phyloP scores from a whole-genome alignment of 2,888 invertebrate genomes.

The Bruchidius siliquastri region DNA sequence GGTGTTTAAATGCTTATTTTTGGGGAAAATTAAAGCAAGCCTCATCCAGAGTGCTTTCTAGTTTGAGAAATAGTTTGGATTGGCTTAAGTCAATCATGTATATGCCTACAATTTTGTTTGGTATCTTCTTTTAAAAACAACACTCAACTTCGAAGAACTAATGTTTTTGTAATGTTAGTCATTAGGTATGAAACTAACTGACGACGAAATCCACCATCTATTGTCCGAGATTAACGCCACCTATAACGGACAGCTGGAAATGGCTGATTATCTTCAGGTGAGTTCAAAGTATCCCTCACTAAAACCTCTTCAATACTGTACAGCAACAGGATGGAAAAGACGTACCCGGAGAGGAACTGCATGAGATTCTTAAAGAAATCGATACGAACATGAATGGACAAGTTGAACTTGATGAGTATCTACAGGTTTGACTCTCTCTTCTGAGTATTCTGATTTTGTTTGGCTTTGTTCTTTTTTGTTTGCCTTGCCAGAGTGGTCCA shows the following conservation, averaged over 20 bases:
- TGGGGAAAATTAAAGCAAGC: too few relatives aligned
- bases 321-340: slow-evolving; percentile 77
- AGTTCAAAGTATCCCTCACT: slow-evolving; percentile 22
- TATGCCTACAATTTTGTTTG: too few relatives aligned
- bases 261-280: slow-evolving; percentile 89
- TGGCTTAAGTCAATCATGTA: too few relatives aligned
- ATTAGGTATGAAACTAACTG: slow-evolving; percentile 59
- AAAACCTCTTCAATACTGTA: slow-evolving; percentile 40
- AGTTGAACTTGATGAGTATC: slow-evolving; percentile 97
- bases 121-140: too few relatives aligned
- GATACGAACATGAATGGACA: slow-evolving; percentile 99
- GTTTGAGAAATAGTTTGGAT: too few relatives aligned
- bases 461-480: slow-evolving; percentile 5
- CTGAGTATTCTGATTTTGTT: slow-evolving; percentile 1
- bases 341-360: slow-evolving; percentile 87
- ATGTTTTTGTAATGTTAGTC: slow-evolving; percentile 44
- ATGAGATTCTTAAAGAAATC: slow-evolving; percentile 96
- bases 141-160: too few relatives aligned
- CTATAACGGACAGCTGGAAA: slow-evolving; percentile 82
- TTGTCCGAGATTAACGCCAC: slow-evolving; percentile 79
- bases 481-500: neutral
- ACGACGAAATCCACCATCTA: slow-evolving; percentile 71
- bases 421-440: slow-evolving; percentile 73
- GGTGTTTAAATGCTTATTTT: too few relatives aligned
- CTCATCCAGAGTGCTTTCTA: too few relatives aligned